Base-by-base conservation (phyloP, 2,113 vertebrate species). In the Bostrychus sinensis region DNA sequence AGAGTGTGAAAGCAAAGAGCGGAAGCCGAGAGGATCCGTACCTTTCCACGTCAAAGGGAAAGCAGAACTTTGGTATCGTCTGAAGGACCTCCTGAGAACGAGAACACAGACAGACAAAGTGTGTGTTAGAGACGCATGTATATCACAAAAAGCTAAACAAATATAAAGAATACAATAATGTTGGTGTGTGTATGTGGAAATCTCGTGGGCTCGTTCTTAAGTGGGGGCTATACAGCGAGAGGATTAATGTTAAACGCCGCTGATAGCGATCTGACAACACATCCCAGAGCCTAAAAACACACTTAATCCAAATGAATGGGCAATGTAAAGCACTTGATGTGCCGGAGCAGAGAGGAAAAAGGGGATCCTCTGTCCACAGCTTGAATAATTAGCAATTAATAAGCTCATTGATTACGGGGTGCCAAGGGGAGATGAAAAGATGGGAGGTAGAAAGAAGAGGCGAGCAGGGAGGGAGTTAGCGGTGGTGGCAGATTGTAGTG, bases 1-100 rank as follows among this genome's bases (percentile, higher is more conserved):
- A 61, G 11, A 11, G 56, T 54, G 58, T 46, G 22, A 72, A 79
- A 73, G 58, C 28, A 38, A 66, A 45, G 8, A 36, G 70, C 37
- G 55, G 74, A 76, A 83, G 65, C 45, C 32, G 50, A 19, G 30
- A 57, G 19, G 75, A 78, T 76, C 64, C 78, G 46, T 94, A 99
- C 97, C 96, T 96, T 93, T 95, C 94, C 79, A 96, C 28, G 46
- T 98, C 96, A 91, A 99, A 98, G 60, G 97, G 96, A 91, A 98
- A 99, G 91, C 97, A 99, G 93, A 99, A 99, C 93, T 95, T 98
- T 56, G 96, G 96, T 84, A 99, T 87, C 0, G 91, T 97, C 90
- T 93, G 94, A 66, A 98, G 91, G 60, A 98, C 92, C 87, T 98
- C 96, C 97, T 99, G 90, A 79, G 66, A 64, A 88, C 58, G 62